phyloP scores from a whole-genome alignment of 1,140 invertebrate species.

The Maniola jurtina region DNA sequence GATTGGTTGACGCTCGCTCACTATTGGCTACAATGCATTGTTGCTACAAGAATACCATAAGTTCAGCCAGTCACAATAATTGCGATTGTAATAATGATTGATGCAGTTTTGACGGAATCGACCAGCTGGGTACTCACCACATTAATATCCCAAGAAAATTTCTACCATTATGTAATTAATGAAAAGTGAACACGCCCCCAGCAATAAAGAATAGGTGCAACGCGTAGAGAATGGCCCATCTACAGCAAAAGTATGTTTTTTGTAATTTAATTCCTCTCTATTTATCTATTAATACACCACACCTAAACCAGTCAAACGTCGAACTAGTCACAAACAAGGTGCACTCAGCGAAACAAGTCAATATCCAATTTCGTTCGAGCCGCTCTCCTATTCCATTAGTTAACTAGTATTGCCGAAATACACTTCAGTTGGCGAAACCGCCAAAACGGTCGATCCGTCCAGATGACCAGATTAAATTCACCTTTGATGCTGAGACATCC shows the following conservation, averaged over 20 bases:
- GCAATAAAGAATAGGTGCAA: too few species aligned
- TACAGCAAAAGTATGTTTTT: neutral
- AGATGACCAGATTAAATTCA: slow-evolving; percentile 38
- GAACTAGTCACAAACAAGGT: slow-evolving; percentile 27
- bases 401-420: slow-evolving; percentile 71
- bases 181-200: too few species aligned
- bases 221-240: too few species aligned
- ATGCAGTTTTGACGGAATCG: too few species aligned
- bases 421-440: slow-evolving; percentile 59
- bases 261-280: neutral
- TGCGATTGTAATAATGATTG: too few species aligned
- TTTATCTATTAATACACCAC: slow-evolving; percentile 18
- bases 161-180: too few species aligned
- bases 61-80: too few species aligned
- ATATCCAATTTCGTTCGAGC: slow-evolving; percentile 43
- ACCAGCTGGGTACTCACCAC: too few species aligned
- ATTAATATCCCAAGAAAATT: too few species aligned
- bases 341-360: slow-evolving; percentile 37
- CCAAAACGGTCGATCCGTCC: slow-evolving; percentile 54
- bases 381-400: slow-evolving; percentile 66
- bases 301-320: slow-evolving; percentile 26
- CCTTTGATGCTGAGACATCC: neutral
- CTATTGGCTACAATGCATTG: too few species aligned
- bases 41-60: too few species aligned
- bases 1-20: too few species aligned